Evolutionary conservation across 1,140 invertebrate species (phyloP).

Genomic region (Drosophila micromelanica): DNA sequence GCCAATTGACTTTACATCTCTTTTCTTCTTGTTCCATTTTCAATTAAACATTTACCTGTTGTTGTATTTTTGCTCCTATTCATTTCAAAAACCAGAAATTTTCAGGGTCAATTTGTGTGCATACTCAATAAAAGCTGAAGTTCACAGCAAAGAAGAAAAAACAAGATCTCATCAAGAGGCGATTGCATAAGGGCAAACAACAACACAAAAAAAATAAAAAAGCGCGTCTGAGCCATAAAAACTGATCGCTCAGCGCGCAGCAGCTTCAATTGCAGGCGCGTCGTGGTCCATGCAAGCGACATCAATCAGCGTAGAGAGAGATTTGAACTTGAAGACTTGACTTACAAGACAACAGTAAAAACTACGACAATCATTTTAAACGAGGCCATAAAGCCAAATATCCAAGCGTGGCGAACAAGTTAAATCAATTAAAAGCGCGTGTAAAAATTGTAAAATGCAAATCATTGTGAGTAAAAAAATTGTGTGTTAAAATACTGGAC

Average conservation of each 20-base stretch:
- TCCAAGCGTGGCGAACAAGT: slow-evolving; percentile 17
- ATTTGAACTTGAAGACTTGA: slow-evolving; percentile 61
- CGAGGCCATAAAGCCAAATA: slow-evolving; percentile 32
- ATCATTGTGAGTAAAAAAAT: slow-evolving; percentile 68
- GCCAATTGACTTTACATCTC: slow-evolving; percentile 9
- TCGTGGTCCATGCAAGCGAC: slow-evolving; percentile 60
- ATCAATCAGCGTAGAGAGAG: slow-evolving; percentile 41
- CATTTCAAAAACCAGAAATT: slow-evolving; percentile 74
- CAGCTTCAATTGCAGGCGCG: slow-evolving; percentile 68
- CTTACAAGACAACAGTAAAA: slow-evolving; percentile 39
- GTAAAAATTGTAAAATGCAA: slow-evolving; percentile 57
- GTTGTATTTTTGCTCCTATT: slow-evolving; percentile 50
- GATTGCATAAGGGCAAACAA: slow-evolving; percentile 74
- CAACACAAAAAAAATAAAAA: slow-evolving; percentile 6
- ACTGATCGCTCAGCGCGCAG: slow-evolving; percentile 41
- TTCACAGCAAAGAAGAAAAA: slow-evolving; percentile 51
- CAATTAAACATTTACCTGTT: slow-evolving; percentile 21
- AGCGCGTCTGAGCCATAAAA: slow-evolving; percentile 64
- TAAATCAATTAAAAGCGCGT: slow-evolving; percentile 44
- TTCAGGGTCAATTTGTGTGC: slow-evolving; percentile 76
- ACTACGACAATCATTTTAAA: slow-evolving; percentile 18
- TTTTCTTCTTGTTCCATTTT: slow-evolving; percentile 23
- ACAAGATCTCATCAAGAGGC: slow-evolving; percentile 48
- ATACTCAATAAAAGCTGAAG: slow-evolving; percentile 63
- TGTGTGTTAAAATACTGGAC: slow-evolving; percentile 9